Evolutionary conservation across 1,140 invertebrate genomes (phyloP), one percentile per base, ranked within the genome.

Genomic region (Trichonephila clavata): DNA sequence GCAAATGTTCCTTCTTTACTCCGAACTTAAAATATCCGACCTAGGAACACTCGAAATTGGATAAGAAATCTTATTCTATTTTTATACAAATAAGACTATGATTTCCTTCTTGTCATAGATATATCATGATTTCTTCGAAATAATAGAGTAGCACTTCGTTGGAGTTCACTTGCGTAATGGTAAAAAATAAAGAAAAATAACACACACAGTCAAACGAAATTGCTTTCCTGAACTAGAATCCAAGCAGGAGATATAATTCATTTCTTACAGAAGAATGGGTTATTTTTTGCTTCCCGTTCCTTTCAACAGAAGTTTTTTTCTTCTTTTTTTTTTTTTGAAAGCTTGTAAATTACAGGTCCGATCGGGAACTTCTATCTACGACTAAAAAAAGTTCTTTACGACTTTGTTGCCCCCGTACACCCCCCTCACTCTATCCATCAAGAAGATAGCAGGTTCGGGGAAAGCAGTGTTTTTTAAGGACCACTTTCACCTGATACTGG

Each of bases 381-480:
- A 63, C 71, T 61, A 84, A 77, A 77, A 86, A 90, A 90, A 90
- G 89, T 90, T 90, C 89, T 90, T 83, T 80, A 90, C 59, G 89
- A 90, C 89, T 90, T 81, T 63, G 71, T 90, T 90, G 59, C 71
- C 68, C 89, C 50, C 59, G 24, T 14, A 21, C 61, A 20, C 60
- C 60, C 60, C 68, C 89, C 89, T n/a, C 18, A 27, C 32, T 81
- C 89, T 90, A 90, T 90, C 89, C 77, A 90, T 90, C 89, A 90
- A 80, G 68, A 39, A 81, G 89, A 90, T 90, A 90, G 71, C 77
- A 81, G 71, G 89, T 90, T 89, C 39, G 71, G 24, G 57, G 18
- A 90, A 90, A 39, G 65, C 60, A 68, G 77, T 80, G 71, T 90
- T 90, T 90, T 90, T 89, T 90, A 90, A 90, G 59, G 77, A n/a